Evolutionary conservation across 2,113 vertebrate species (phyloP).

Genomic region (Orcinus orca): DNA sequence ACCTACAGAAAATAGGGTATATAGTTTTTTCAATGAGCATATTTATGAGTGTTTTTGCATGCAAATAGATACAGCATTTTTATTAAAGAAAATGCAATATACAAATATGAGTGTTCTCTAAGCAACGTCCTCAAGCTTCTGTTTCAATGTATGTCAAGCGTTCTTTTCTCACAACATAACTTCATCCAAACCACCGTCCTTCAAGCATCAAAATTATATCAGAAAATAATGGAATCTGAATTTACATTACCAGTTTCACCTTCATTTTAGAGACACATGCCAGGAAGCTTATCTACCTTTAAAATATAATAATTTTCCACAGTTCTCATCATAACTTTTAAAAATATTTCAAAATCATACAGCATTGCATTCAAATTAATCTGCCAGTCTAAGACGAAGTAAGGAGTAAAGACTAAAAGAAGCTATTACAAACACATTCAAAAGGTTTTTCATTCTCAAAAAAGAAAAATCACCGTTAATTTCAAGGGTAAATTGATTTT

Average conservation of each 20-base stretch:
- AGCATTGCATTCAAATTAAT: not conserved
- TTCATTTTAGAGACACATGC: not conserved
- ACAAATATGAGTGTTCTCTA: not conserved
- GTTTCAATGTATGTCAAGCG: not conserved
- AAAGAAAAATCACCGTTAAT: not conserved
- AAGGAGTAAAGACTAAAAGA: not conserved
- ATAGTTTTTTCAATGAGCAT: not conserved
- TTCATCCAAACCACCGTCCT: not conserved
- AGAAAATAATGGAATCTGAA: constrained; percentile 33
- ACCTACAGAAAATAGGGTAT: not conserved
- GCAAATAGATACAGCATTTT: not conserved
- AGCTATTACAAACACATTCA: not conserved
- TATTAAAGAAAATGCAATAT: not conserved
- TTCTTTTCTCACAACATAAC: not conserved
- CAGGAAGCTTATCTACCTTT: not conserved
- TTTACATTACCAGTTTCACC: not conserved
- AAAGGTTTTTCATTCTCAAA: not conserved
- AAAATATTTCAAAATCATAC: constrained; percentile 17
- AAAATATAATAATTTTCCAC: constrained; percentile 22
- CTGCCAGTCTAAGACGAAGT: not conserved
- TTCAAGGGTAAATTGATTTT: not conserved
- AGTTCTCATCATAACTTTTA: not conserved
- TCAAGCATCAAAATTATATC: not conserved
- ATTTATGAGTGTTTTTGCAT: not conserved
- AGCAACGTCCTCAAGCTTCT: not conserved